These are phyloP conservation scores for Trematomus bernacchii DNA, from an alignment of 2,797 vertebrate species.

Conservation along the genomic window DNA sequence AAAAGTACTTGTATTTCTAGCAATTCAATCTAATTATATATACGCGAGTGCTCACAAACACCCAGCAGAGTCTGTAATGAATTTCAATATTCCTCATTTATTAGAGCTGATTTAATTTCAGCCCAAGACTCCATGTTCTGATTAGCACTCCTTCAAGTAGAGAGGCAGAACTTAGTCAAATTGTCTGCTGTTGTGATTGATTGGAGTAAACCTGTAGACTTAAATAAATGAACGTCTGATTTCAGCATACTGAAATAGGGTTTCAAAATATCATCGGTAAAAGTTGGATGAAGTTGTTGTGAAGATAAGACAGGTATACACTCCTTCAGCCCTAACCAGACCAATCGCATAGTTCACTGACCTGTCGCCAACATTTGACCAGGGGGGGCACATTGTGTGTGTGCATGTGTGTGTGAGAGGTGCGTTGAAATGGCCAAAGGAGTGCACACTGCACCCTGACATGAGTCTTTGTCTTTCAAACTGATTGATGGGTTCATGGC, in stretches of 20 bases:
- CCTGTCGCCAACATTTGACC: slow-evolving; percentile 63
- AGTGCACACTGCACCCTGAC: slow-evolving; percentile 85
- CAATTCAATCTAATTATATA: background rate
- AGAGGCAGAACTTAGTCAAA: slow-evolving; percentile 13
- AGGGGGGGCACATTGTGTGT: slow-evolving; percentile 20
- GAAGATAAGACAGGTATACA: background rate
- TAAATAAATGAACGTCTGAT: background rate
- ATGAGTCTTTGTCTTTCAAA: slow-evolving; percentile 87
- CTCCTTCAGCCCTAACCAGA: slow-evolving; percentile 60
- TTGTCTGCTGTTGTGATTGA: slow-evolving; percentile 12
- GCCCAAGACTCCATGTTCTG: background rate
- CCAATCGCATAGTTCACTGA: slow-evolving; percentile 36
- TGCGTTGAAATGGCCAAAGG: slow-evolving; percentile 82
- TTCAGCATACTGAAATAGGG: background rate
- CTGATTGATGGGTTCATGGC: slow-evolving; percentile 90
- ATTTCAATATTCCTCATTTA: background rate
- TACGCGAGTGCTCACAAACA: background rate
- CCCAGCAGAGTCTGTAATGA: background rate
- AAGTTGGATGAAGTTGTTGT: too few relatives aligned
- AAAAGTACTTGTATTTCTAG: background rate
- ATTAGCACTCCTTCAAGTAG: slow-evolving; percentile 11
- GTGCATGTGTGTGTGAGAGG: slow-evolving; percentile 17
- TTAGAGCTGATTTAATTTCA: slow-evolving; percentile 3
- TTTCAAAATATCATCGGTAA: background rate
- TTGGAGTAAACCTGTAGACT: background rate